Percentiles rank a stretch among this genome's conserved stretches.
phyloP scores from a whole-genome alignment of 2,888 invertebrate genomes.

The Drosophila fungiperda region DNA sequence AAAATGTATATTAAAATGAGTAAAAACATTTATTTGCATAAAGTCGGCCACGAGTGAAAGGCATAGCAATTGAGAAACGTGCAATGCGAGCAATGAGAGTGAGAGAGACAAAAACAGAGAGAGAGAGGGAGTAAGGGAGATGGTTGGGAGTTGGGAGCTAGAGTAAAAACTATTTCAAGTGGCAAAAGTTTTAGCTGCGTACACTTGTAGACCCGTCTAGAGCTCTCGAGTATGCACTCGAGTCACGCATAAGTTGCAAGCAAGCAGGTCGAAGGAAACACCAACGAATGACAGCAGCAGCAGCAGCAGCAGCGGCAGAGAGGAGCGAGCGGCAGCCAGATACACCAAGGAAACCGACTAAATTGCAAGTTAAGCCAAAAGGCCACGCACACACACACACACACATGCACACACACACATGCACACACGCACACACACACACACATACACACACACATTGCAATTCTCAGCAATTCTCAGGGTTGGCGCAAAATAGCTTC shows the following conservation, averaged over 20 bases:
- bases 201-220: slow-evolving; percentile 67
- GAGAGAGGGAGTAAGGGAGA: neutral
- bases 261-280: slow-evolving; percentile 72
- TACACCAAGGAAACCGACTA: slow-evolving; percentile 53
- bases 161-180: slow-evolving; percentile 75
- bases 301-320: slow-evolving; percentile 5
- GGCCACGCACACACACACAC: slow-evolving; percentile 45
- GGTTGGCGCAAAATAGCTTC: slow-evolving; percentile 31
- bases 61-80: slow-evolving; percentile 56
- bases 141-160: slow-evolving; percentile 21
- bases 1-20: slow-evolving; percentile 81
- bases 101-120: neutral
- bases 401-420: slow-evolving; percentile 12
- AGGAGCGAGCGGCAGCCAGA: slow-evolving; percentile 15
- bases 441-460: slow-evolving; percentile 7
- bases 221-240: slow-evolving; percentile 76
- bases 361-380: slow-evolving; percentile 79
- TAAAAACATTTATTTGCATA: slow-evolving; percentile 81
- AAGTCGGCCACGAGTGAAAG: slow-evolving; percentile 63
- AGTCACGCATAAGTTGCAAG: slow-evolving; percentile 79
- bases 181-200: slow-evolving; percentile 80
- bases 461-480: slow-evolving; percentile 37
- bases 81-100: neutral
- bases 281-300: slow-evolving; percentile 70
- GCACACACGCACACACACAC: slow-evolving; percentile 7